Base-by-base conservation (phyloP, 2,888 invertebrate genomes). In the Tenthredo notha region DNA sequence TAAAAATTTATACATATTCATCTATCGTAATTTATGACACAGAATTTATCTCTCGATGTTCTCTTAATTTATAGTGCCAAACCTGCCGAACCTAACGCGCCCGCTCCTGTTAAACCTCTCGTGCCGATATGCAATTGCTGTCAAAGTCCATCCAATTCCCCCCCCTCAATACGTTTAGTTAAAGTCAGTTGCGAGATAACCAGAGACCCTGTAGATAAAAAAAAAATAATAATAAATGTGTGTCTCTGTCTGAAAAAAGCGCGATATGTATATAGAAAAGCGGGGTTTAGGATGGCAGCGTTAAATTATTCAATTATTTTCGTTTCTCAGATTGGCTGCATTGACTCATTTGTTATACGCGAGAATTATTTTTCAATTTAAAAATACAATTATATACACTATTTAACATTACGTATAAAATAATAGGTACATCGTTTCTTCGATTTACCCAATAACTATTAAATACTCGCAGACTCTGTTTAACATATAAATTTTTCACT, bases 101-200 rank as follows among this genome's bases (percentile, higher is more conserved):
- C 77, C 77, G 77, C 18, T 77, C 29, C 33, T 9, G 18, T 9
- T 54, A 54, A 50, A 54, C 15, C 58, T 58, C 80, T 80, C 58
- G 61, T 58, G 61, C 61, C 80, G 61, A 80, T 80, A 80, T 80
- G 58, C 40, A 80, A 61, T 61, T 61, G 61, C 80, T 80, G 80
- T 80, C 80, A 80, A 80, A 80, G 80, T 80, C 80, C 80, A 80
- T 80, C 80, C 40, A 80, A 80, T 80, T 80, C 40, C 40, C 40
- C 40, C 37, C 58, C 77, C 50, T 47, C 50, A 33, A 54, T 54
- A 54, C 37, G 4, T n/a, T 37, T 37, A 9, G 61, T 12, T 61
- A 15, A 15, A 58, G 15, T 25, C n/a, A 21, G 15, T 18, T 21
- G 61, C n/a, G 61, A 40, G 61, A 58, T 58, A 54, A 78, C 61